Conservation (phyloP, 1,140 invertebrate genomes). For the Arctopsyche grandis region DNA sequence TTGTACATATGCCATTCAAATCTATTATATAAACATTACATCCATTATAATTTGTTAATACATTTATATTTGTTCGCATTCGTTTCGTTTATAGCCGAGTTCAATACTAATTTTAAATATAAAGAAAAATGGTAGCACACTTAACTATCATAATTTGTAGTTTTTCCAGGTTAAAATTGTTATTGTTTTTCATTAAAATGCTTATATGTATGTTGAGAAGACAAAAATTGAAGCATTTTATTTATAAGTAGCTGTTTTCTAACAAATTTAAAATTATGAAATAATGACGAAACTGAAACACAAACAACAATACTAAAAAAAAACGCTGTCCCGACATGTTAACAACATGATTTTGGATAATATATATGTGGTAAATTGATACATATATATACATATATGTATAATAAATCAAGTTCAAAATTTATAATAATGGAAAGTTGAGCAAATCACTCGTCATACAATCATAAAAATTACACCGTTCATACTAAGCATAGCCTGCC, state of each 20-base stretch:
- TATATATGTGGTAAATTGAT: no score
- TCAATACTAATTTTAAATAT: background rate
- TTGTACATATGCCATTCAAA: background rate
- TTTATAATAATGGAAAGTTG: slow-evolving; percentile 40
- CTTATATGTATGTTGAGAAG: background rate
- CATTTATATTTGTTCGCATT: background rate
- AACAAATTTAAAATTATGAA: no score
- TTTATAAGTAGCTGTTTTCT: no score
- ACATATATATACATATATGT: no score
- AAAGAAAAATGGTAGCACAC: background rate
- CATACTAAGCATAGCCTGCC: slow-evolving; percentile 35
- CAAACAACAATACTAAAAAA: no score
- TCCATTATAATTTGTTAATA: no score
- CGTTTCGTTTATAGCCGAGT: background rate
- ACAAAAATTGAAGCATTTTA: background rate
- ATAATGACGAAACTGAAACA: no score
- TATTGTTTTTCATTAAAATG: background rate
- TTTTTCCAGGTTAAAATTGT: background rate
- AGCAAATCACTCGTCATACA: slow-evolving; percentile 46
- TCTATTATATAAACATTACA: background rate
- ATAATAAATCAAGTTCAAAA: slow-evolving; percentile 1
- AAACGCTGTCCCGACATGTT: no score
- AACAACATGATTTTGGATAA: no score
- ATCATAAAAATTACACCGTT: slow-evolving; percentile 31
- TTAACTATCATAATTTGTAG: background rate